phyloP scores from a whole-genome alignment of 1,140 invertebrate genomes.

The Drosophila oshimai region DNA sequence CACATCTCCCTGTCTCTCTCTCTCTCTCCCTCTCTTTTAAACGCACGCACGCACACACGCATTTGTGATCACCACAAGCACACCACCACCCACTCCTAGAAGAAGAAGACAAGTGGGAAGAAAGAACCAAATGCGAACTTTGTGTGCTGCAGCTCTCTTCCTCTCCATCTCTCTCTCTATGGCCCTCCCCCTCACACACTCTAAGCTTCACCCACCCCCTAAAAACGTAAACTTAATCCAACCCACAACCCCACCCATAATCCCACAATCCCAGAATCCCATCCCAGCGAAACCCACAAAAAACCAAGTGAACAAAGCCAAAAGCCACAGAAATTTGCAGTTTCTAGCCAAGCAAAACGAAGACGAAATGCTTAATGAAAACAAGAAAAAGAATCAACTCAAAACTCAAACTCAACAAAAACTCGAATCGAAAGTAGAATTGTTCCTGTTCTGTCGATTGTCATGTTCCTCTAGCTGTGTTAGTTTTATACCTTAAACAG shows the following conservation, averaged over 20 bases:
- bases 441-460: constrained; percentile 83
- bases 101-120: neutral
- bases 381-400: constrained; percentile 1
- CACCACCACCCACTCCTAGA: constrained; percentile 5
- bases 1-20: constrained; percentile 8
- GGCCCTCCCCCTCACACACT: constrained; percentile 1
- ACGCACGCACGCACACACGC: constrained; percentile 20
- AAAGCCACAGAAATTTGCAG: constrained; percentile 44
- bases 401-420: too few relatives aligned
- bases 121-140: neutral
- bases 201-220: neutral
- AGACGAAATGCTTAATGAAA: constrained; percentile 11
- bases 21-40: constrained; percentile 3
- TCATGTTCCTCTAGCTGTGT: constrained; percentile 83
- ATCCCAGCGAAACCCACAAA: neutral
- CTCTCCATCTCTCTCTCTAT: neutral
- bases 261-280: neutral
- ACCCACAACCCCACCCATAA: neutral
- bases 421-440: constrained; percentile 64
- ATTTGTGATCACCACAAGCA: constrained; percentile 25
- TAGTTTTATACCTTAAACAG: constrained; percentile 95
- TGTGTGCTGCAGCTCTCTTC: neutral
- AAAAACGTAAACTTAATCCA: too few relatives aligned
- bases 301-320: constrained; percentile 18
- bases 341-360: constrained; percentile 17